Conservation (phyloP, 1,140 invertebrate genomes). For the Drosophila ercepeae region DNA sequence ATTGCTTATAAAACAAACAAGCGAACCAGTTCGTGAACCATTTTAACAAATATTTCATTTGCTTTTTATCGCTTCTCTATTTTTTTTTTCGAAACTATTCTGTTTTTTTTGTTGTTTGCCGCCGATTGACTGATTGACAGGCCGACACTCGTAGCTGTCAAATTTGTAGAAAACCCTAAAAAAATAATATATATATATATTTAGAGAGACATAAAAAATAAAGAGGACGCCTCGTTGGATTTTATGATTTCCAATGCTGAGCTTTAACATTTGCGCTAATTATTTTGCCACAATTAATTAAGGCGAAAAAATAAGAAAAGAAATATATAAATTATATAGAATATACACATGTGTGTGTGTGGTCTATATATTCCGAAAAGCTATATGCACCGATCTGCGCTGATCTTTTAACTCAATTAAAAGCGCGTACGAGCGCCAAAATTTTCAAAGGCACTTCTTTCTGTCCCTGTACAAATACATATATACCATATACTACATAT, state of each 20-base stretch:
- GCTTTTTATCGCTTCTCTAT: slow-evolving; percentile 22
- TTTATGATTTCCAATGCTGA: slow-evolving; percentile 62
- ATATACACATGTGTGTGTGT: slow-evolving; percentile 7
- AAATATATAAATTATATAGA: slow-evolving; percentile 13
- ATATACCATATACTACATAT: not conserved
- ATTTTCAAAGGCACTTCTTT: slow-evolving; percentile 68
- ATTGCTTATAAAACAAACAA: slow-evolving; percentile 79
- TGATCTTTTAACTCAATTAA: slow-evolving; percentile 81
- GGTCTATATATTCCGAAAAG: slow-evolving; percentile 30
- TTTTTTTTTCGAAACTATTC: no score
- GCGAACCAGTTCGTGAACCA: slow-evolving; percentile 19
- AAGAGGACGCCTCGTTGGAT: slow-evolving; percentile 18
- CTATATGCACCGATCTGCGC: slow-evolving; percentile 66
- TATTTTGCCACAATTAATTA: slow-evolving; percentile 78
- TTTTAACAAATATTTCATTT: slow-evolving; percentile 47
- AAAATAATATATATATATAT: not conserved
- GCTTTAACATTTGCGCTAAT: slow-evolving; percentile 77
- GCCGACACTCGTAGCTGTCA: slow-evolving; percentile 79
- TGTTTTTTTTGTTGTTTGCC: slow-evolving; percentile 49
- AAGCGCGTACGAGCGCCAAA: slow-evolving; percentile 74
- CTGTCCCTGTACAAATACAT: slow-evolving; percentile 31
- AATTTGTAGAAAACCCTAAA: slow-evolving; percentile 38
- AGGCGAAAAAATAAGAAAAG: slow-evolving; percentile 56
- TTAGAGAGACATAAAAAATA: not conserved
- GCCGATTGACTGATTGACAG: slow-evolving; percentile 74